Evolutionary conservation across 2,797 vertebrate genomes (phyloP), one percentile per base, ranked within the genome.

Genomic region (Intellagama lesueurii): DNA sequence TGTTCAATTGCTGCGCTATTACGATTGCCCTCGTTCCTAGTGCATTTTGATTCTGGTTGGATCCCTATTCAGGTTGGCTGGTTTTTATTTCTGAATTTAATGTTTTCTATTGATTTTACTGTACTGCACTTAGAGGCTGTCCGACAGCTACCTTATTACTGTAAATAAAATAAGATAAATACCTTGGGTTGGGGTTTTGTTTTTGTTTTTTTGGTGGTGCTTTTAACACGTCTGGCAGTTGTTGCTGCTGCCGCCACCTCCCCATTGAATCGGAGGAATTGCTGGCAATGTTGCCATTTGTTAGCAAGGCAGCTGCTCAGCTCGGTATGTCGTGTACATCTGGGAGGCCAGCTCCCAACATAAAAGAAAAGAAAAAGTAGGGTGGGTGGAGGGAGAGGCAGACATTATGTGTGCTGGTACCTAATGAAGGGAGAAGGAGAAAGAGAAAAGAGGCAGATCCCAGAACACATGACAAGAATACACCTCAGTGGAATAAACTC

Each of bases 91-190:
- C 90, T 90, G 89, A 87, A 93, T 93, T 91, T 90, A 93, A 92
- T 94, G 91, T 87, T 94, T 84, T 80, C 66, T 90, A 91, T 93
- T 7, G 70, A 94, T 96, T 94, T 94, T 93, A 92, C 83, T 94
- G 84, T 87, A 91, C 64, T 85, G 88, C 69, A 82, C 89, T 95
- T 92, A 88, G 83, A 91, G 66, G 44, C 89, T 92, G 70, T 91
- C 90, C 92, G 93, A 88, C 79, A 87, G 86, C 75, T 47, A 70
- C 40, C 19, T 35, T 91, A 90, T 92, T 94, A 92, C 91, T 90
- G 91, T 90, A 95, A 95, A 94, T 91, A 94, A 94, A 94, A 90
- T 91, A 93, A 94, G 94, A 90, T 94, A 92, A 95, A 95, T 91
- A 94, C 88, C 81, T 89, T 75, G 66, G 86, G 72, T 92, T 88